A percentile compares a stretch with the other conserved stretches of the same genome.
Conservation (phyloP, 2,113 vertebrate species). For the Clarias gariepinus region DNA sequence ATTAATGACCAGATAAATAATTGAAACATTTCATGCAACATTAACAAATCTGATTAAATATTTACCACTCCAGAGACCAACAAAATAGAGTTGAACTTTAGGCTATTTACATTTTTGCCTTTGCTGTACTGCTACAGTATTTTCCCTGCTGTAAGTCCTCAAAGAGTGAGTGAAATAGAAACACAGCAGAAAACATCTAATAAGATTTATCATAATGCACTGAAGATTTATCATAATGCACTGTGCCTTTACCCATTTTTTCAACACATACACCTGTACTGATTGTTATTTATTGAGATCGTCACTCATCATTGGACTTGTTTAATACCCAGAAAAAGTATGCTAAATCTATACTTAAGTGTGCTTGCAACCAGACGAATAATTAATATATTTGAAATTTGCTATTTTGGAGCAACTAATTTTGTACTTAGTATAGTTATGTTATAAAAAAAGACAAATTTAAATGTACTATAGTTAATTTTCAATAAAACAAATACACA, state of each 20-base stretch:
- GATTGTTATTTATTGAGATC: neutral
- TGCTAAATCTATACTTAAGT: too few relatives aligned
- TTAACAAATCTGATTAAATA: constrained; percentile 49
- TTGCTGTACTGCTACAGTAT: constrained; percentile 7
- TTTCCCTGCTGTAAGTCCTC: neutral
- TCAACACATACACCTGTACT: neutral
- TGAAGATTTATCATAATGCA: neutral
- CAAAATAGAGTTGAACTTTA: constrained; percentile 39
- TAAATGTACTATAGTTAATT: too few relatives aligned
- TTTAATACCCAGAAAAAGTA: too few relatives aligned
- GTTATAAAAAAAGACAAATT: too few relatives aligned
- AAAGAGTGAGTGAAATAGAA: neutral
- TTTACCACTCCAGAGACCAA: constrained; percentile 42
- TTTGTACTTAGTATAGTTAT: too few relatives aligned
- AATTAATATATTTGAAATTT: too few relatives aligned
- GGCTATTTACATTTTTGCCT: constrained; percentile 49
- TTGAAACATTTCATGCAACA: constrained; percentile 44
- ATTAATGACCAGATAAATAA: constrained; percentile 54
- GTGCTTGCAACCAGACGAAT: too few relatives aligned
- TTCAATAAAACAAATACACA: too few relatives aligned
- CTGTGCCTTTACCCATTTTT: neutral
- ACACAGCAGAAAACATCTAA: neutral
- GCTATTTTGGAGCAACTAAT: too few relatives aligned
- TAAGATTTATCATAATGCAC: too few relatives aligned
- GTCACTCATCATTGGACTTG: neutral